Percentiles rank a stretch among this genome's conserved stretches.
These are phyloP conservation scores for Amiota minor DNA, from an alignment of 2,888 invertebrate genomes.

Conservation along the genomic window DNA sequence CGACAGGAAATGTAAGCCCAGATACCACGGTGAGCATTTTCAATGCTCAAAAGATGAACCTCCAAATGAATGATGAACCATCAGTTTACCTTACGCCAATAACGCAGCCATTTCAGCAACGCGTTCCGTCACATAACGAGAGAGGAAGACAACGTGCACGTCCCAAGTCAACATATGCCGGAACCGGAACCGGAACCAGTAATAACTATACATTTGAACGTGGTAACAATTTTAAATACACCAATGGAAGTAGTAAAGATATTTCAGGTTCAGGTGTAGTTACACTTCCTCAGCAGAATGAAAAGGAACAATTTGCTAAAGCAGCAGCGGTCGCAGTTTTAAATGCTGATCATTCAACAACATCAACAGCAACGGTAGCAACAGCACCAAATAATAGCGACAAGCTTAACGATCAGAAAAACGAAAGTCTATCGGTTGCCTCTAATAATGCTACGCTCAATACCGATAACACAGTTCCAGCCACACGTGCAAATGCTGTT, in stretches of 20 bases:
- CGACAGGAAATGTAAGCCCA: constrained; percentile 33
- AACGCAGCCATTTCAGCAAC: constrained; percentile 53
- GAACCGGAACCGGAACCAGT: constrained; percentile 53
- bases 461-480: constrained; percentile 5
- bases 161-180: constrained; percentile 66
- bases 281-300: neutral
- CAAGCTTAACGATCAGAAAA: constrained; percentile 68
- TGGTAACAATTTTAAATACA: constrained; percentile 65
- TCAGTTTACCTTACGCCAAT: constrained; percentile 56
- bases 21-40: constrained; percentile 3
- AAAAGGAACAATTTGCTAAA: neutral
- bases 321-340: neutral
- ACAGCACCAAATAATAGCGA: constrained; percentile 67
- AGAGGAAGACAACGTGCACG: constrained; percentile 42
- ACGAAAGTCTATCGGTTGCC: constrained; percentile 50
- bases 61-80: constrained; percentile 32
- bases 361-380: constrained; percentile 22
- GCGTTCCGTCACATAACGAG: constrained; percentile 32
- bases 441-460: neutral
- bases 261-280: constrained; percentile 34
- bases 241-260: constrained; percentile 55
- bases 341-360: constrained; percentile 12
- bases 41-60: constrained; percentile 16
- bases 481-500: neutral
- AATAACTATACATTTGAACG: constrained; percentile 61